phyloP scores from a whole-genome alignment of 2,113 vertebrate species.

The pig (Sus scrofa) region DNA sequence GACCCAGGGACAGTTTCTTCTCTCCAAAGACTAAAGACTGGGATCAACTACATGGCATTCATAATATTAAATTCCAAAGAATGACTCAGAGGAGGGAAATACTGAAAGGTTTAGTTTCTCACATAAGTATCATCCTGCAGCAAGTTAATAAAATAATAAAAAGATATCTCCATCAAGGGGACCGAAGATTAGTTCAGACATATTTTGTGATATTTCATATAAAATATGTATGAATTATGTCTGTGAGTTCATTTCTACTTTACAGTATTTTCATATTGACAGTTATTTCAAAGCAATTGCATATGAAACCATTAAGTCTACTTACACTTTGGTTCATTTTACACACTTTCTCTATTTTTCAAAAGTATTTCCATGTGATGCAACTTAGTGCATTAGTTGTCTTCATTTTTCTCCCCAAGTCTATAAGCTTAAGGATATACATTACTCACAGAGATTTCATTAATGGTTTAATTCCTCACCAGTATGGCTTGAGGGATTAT shows the following conservation, averaged over 20 bases:
- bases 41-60: slow-evolving; percentile 70
- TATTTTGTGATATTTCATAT: background rate
- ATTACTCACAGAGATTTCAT: background rate
- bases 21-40: slow-evolving; percentile 45
- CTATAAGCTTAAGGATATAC: background rate
- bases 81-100: slow-evolving; percentile 51
- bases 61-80: slow-evolving; percentile 78
- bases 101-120: slow-evolving; percentile 64
- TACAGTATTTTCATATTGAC: background rate
- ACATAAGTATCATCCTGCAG: background rate
- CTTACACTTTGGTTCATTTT: background rate
- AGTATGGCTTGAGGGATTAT: background rate
- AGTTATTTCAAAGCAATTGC: background rate
- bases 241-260: background rate
- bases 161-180: background rate
- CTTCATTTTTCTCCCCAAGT: too few species aligned
- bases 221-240: background rate
- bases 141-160: background rate
- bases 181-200: background rate
- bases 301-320: background rate
- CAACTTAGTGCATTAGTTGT: background rate
- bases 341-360: background rate
- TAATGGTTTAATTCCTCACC: background rate
- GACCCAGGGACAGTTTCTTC: slow-evolving; percentile 62
- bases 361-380: background rate